Conservation (phyloP, 2,113 vertebrate genomes). For the Poicephalus gulielmi region DNA sequence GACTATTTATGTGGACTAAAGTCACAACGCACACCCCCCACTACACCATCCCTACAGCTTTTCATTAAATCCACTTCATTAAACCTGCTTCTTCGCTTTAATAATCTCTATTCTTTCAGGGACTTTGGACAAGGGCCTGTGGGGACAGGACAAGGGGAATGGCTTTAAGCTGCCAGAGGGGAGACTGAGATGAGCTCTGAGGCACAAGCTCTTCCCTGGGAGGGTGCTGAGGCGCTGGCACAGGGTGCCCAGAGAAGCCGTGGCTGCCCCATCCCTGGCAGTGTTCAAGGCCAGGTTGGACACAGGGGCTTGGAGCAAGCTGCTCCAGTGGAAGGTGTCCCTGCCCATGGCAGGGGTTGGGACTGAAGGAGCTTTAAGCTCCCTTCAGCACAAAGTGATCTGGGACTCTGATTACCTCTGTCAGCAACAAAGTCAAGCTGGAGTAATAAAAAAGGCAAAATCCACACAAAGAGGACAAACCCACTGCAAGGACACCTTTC, state of each 20-base stretch:
- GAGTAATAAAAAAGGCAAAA: background rate
- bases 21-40: background rate
- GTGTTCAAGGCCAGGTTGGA: too few species aligned
- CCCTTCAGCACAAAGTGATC: background rate
- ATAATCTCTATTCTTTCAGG: background rate
- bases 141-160: background rate
- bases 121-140: background rate
- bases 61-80: background rate
- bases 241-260: too few species aligned
- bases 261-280: too few species aligned
- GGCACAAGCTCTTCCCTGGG: background rate
- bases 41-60: background rate
- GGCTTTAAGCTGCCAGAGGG: background rate
- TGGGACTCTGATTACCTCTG: background rate
- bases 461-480: background rate
- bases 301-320: background rate
- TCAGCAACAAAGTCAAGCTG: background rate
- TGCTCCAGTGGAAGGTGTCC: background rate
- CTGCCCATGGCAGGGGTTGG: fast-evolving
- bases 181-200: background rate
- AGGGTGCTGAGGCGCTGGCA: too few species aligned
- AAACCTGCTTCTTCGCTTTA: background rate
- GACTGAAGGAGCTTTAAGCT: background rate
- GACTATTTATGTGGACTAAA: background rate
- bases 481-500: background rate